Evolutionary conservation across 2,797 vertebrate genomes (phyloP).

Genomic region (Eidolon dupreanum): DNA sequence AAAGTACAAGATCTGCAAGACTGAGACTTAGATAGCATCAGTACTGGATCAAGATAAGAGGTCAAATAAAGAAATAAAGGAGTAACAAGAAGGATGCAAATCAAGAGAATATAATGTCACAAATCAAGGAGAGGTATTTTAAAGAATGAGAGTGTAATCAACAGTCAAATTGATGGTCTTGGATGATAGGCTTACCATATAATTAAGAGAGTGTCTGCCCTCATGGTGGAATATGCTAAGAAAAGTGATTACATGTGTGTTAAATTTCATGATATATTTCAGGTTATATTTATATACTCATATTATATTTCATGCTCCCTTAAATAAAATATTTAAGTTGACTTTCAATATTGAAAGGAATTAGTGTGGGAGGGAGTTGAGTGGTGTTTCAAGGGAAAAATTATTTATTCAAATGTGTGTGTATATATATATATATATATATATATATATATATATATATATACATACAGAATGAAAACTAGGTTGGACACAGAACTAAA

Average conservation of each 20-base stretch:
- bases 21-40: not conserved
- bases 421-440: not conserved
- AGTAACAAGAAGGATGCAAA: not conserved
- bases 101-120: not conserved
- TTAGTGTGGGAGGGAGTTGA: slow-evolving; percentile 14
- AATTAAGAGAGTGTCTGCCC: not conserved
- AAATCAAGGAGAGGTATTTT: not conserved
- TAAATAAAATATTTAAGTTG: slow-evolving; percentile 59
- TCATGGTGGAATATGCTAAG: not conserved
- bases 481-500: not conserved
- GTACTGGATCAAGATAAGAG: not conserved
- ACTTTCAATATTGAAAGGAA: slow-evolving; percentile 37
- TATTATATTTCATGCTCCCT: not conserved
- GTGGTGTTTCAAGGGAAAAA: slow-evolving; percentile 43
- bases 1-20: not conserved
- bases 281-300: not conserved
- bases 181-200: not conserved
- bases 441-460: not conserved
- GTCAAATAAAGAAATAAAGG: not conserved
- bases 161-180: not conserved
- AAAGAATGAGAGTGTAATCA: not conserved
- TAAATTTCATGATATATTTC: not conserved
- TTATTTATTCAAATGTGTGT: not conserved
- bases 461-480: not conserved
- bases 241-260: not conserved